A percentile compares a stretch with the other conserved stretches of the same genome.
Conservation (phyloP, 2,113 vertebrate genomes). For the Coracopsis vasa region DNA sequence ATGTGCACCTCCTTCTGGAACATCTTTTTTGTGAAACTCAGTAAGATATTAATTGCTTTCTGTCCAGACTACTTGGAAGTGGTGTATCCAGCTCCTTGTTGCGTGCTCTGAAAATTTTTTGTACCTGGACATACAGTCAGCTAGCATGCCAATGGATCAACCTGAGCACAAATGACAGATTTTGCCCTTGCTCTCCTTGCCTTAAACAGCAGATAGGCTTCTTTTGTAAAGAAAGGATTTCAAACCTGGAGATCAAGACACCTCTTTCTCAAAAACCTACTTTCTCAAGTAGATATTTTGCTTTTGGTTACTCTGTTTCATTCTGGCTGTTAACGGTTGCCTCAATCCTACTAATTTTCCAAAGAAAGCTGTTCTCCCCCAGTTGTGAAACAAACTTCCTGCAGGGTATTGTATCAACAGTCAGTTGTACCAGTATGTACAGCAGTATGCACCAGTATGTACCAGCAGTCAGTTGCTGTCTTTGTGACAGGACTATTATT, state of each 20-base stretch:
- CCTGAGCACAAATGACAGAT: not conserved
- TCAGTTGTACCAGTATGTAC: no score
- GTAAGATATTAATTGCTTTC: not conserved
- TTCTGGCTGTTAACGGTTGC: not conserved
- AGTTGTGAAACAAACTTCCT: not conserved
- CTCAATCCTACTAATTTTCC: not conserved
- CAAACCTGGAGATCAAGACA: not conserved
- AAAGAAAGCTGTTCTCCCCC: not conserved
- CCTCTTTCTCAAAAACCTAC: not conserved
- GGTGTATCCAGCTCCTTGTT: not conserved
- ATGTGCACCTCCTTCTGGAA: not conserved
- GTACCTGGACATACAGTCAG: not conserved
- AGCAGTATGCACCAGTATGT: no score
- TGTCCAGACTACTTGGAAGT: not conserved
- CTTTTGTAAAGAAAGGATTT: not conserved
- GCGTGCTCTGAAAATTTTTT: not conserved
- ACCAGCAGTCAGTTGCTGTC: not conserved
- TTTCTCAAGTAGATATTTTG: not conserved
- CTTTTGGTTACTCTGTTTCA: not conserved
- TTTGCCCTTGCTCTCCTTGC: not conserved
- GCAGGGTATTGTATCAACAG: not conserved
- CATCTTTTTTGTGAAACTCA: not conserved
- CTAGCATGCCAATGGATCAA: not conserved
- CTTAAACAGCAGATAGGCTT: not conserved
- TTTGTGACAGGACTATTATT: conserved; percentile 16